Conservation (phyloP, 2,888 invertebrate genomes). For the Cecidostiba fungosa region DNA sequence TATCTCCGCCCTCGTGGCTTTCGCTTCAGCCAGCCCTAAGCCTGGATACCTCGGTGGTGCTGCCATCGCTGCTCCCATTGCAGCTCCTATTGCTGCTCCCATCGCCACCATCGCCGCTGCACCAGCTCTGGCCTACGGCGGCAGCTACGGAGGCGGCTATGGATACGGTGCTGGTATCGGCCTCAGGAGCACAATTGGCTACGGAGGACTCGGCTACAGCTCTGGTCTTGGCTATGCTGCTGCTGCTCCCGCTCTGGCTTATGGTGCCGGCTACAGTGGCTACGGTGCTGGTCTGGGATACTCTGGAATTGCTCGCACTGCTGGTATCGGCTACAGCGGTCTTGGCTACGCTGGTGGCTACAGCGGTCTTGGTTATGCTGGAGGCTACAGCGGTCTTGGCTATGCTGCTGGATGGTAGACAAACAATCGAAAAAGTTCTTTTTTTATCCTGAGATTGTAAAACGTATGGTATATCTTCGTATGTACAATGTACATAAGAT, state of each 20-base stretch:
- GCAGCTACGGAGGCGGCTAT: not conserved
- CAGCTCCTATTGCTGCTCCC: not conserved
- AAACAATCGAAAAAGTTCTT: no score
- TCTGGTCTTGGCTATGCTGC: not conserved
- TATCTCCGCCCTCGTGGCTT: conserved; percentile 22
- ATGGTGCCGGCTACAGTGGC: not conserved
- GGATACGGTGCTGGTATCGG: not conserved
- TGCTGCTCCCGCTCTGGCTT: not conserved
- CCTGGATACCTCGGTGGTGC: not conserved
- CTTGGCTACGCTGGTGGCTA: conserved; percentile 11
- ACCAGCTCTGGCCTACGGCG: not conserved
- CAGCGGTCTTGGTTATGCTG: not conserved
- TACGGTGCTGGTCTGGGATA: not conserved
- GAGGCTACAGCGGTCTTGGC: not conserved
- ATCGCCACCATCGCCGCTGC: not conserved
- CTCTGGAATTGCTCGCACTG: not conserved
- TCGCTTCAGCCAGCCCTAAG: conserved; percentile 15
- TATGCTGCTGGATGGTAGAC: not conserved
- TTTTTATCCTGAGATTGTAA: not conserved
- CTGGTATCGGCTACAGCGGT: not conserved
- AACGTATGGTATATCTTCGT: not conserved
- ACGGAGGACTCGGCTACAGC: not conserved
- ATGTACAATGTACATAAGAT: not conserved
- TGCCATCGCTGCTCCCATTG: not conserved
- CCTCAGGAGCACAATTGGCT: not conserved